Evolutionary conservation across 2,113 vertebrate genomes (phyloP).

Genomic region (Tympanuchus pallidicinctus): DNA sequence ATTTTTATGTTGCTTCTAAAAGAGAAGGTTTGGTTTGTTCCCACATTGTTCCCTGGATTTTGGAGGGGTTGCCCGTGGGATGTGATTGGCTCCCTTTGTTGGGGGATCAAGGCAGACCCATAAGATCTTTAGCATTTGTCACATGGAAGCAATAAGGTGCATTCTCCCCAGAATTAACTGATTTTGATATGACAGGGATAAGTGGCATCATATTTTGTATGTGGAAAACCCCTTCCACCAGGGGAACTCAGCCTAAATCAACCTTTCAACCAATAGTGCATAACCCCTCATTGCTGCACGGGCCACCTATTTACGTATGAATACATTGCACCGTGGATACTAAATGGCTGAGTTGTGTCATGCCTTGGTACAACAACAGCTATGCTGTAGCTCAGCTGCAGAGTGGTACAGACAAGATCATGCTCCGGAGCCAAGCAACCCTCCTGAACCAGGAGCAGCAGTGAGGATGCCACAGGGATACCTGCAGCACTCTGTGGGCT

Average conservation of each 20-base stretch:
- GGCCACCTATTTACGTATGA: not conserved
- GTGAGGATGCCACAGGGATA: not conserved
- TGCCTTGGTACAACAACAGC: not conserved
- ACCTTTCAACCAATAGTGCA: not conserved
- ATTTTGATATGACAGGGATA: not conserved
- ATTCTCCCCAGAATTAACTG: not conserved
- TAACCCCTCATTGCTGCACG: not conserved
- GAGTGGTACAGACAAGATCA: not conserved
- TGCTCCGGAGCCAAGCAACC: not conserved
- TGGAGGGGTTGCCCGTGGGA: not conserved
- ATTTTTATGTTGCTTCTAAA: not conserved
- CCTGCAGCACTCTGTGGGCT: not conserved
- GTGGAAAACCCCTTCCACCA: not conserved
- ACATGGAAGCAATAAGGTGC: not conserved
- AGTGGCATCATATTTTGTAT: not conserved
- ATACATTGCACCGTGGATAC: not conserved
- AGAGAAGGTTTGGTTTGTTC: not conserved
- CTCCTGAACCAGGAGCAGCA: not conserved
- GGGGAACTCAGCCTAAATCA: not conserved
- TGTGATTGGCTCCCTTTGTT: not conserved
- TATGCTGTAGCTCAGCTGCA: not conserved
- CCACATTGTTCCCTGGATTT: not conserved
- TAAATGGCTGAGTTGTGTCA: not conserved
- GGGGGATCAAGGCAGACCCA: not conserved
- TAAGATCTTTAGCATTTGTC: not conserved